Evolutionary conservation across 2,797 vertebrate genomes (phyloP).

Genomic region (Poeciliopsis presidionis): DNA sequence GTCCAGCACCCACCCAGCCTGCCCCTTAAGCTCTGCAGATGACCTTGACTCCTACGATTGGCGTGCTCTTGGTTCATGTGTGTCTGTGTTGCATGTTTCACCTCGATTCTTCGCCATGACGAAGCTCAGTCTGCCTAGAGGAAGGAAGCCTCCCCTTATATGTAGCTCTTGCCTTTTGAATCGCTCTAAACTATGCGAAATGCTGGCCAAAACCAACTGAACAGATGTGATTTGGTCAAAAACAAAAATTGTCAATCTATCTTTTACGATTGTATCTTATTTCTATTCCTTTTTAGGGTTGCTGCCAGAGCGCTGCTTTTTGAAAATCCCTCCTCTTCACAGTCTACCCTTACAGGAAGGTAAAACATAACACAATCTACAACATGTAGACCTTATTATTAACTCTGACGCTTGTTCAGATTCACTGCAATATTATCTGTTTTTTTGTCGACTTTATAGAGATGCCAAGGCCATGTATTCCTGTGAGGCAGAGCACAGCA

Average conservation of each 20-base stretch:
- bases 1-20: constrained; percentile 25
- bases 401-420: background rate
- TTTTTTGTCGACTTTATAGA: constrained; percentile 68
- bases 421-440: background rate
- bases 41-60: constrained; percentile 39
- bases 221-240: constrained; percentile 12
- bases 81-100: constrained; percentile 38
- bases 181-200: constrained; percentile 46
- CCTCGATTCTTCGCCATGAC: constrained; percentile 15
- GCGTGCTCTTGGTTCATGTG: constrained; percentile 44
- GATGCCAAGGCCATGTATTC: constrained; percentile 95
- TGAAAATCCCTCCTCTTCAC: constrained; percentile 84
- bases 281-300: constrained; percentile 81
- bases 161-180: constrained; percentile 40
- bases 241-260: constrained; percentile 10
- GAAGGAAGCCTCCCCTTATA: constrained; percentile 62
- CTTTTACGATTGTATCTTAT: background rate
- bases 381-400: background rate
- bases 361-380: constrained; percentile 44
- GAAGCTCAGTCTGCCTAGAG: constrained; percentile 18
- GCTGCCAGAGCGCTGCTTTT: constrained; percentile 90
- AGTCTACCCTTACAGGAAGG: constrained; percentile 83
- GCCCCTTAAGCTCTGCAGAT: constrained; percentile 21
- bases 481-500: constrained; percentile 93
- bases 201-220: constrained; percentile 18